A percentile compares a stretch with the other conserved stretches of the same genome.
phyloP scores from a whole-genome alignment of 2,797 vertebrate species.

The Poeciliopsis presidionis region DNA sequence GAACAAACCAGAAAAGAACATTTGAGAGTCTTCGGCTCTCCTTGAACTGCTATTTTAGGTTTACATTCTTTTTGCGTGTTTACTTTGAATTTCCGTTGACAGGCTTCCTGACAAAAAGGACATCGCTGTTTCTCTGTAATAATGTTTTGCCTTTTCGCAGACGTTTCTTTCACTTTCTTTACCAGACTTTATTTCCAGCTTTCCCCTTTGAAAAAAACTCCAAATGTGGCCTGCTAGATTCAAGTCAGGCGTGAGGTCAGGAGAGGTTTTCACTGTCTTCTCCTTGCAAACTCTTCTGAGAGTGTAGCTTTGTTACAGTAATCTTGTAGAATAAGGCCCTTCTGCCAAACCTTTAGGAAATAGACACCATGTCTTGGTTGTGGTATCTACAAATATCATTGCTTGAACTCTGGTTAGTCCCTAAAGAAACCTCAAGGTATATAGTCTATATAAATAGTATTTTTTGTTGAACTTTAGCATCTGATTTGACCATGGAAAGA shows the following conservation, averaged over 20 bases:
- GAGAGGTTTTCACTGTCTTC: not conserved
- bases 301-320: not conserved
- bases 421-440: not conserved
- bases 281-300: not conserved
- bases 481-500: not conserved
- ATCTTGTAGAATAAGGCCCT: not conserved
- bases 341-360: not conserved
- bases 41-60: not conserved
- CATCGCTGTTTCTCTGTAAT: not conserved
- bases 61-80: not conserved
- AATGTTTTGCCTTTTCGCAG: not conserved
- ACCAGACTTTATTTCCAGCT: not conserved
- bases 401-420: not conserved
- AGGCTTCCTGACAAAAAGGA: not conserved
- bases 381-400: not conserved
- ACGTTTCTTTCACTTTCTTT: not conserved
- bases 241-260: slow-evolving; percentile 1
- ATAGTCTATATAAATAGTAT: not conserved
- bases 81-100: not conserved
- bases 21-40: not conserved
- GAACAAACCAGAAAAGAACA: not conserved
- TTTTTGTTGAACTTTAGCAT: not conserved
- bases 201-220: not conserved
- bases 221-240: slow-evolving; percentile 1
- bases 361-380: not conserved